These are phyloP conservation scores for Sebastes miniatus DNA, from an alignment of 2,797 vertebrate genomes.

Conservation along the genomic window DNA sequence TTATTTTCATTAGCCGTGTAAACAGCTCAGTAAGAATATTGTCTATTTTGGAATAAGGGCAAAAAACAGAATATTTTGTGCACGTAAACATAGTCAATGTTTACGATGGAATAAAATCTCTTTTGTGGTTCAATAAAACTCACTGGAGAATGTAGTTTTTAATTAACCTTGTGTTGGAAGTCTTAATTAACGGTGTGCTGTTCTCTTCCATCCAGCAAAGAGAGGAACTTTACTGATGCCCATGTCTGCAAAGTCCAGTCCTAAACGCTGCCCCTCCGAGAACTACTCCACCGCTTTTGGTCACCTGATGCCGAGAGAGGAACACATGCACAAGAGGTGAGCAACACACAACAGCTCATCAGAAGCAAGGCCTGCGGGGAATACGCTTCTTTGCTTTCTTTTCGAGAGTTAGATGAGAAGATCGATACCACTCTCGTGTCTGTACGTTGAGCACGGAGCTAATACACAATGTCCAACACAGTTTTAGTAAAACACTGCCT, in stretches of 20 bases:
- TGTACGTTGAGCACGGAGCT: too few relatives aligned
- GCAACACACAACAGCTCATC: background rate
- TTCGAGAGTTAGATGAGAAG: background rate
- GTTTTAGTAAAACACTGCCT: too few relatives aligned
- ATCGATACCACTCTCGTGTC: background rate
- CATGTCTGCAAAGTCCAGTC: constrained; percentile 90
- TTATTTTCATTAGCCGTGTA: too few relatives aligned
- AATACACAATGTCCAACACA: too few relatives aligned
- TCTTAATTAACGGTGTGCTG: background rate
- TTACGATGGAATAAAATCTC: background rate
- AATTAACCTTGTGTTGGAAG: background rate
- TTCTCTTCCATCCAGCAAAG: constrained; percentile 79
- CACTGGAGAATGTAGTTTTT: background rate
- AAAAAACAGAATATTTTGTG: too few relatives aligned
- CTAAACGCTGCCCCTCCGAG: constrained; percentile 93
- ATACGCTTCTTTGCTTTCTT: background rate
- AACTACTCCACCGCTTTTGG: constrained; percentile 95
- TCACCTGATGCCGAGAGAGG: constrained; percentile 83
- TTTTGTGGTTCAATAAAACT: background rate
- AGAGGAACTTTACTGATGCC: constrained; percentile 90
- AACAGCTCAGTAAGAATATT: too few relatives aligned
- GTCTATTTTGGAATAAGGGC: too few relatives aligned
- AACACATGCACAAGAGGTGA: constrained; percentile 75
- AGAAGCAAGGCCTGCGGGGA: background rate
- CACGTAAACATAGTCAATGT: too few relatives aligned